phyloP scores from a whole-genome alignment of 1,140 invertebrate genomes.

The Scaptomyza pallida region DNA sequence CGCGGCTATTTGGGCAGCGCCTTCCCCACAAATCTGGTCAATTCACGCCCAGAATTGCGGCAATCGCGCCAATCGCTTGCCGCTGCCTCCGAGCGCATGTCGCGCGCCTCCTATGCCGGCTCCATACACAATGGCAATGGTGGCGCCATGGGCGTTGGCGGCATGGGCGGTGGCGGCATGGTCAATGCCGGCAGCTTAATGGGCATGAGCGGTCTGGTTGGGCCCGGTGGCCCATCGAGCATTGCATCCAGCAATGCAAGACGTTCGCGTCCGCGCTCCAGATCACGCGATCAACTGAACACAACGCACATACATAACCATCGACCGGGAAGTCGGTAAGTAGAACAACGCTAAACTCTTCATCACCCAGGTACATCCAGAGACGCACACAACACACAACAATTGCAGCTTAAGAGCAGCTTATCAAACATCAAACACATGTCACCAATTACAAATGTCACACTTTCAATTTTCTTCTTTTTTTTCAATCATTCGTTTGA shows the following conservation, averaged over 20 bases:
- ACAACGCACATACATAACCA: constrained; percentile 84
- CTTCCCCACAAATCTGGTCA: constrained; percentile 90
- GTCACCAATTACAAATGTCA: constrained; percentile 36
- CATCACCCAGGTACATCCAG: constrained; percentile 1
- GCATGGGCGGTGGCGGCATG: constrained; percentile 35
- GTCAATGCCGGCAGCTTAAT: constrained; percentile 78
- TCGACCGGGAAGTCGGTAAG: constrained; percentile 86
- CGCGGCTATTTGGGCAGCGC: constrained; percentile 88
- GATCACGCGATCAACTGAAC: constrained; percentile 86
- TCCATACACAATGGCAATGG: constrained; percentile 85
- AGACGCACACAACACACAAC: constrained; percentile 37
- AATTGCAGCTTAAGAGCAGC: constrained; percentile 28
- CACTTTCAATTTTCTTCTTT: constrained; percentile 40
- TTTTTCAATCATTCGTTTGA: constrained; percentile 4
- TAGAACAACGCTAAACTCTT: no score
- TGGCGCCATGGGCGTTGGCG: constrained; percentile 77
- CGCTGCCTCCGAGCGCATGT: constrained; percentile 91
- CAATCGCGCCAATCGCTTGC: constrained; percentile 92
- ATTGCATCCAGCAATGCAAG: constrained; percentile 87
- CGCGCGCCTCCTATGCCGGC: constrained; percentile 87
- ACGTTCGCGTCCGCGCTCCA: constrained; percentile 87
- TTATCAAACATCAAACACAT: constrained; percentile 16
- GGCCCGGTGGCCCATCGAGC: constrained; percentile 79
- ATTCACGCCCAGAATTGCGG: constrained; percentile 91
- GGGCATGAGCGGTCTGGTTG: constrained; percentile 71